Base-by-base conservation (phyloP, 1,140 invertebrate species). In the Ditylenchus dipsaci region DNA sequence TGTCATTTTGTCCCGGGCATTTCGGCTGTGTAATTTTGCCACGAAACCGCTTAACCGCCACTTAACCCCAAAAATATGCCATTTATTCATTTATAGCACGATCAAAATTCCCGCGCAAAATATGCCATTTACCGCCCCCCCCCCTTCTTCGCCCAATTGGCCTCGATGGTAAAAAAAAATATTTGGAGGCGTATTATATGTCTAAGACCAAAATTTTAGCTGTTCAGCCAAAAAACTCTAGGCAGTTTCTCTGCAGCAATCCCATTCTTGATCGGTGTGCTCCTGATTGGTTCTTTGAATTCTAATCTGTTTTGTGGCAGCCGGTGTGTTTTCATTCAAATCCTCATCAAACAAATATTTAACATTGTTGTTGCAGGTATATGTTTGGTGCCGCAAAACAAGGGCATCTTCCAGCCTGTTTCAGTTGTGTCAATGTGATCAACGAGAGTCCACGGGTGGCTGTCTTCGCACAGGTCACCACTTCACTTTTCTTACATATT, bases 361-460 rank as follows among this genome's bases (percentile, higher is more conserved):
- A 45, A 13, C n/a, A 45, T 13, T 13, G n/a, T 13, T 53, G 3
- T 53, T 53, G 3, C 23, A 53, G 49, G 23, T 82, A 82, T 63
- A 84, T 83, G 81, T 83, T 75, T 65, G 81, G 82, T 19, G 82
- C 81, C 5, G 81, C 81, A 17, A 75, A 73, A 67, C 77, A 83
- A 67, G 81, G 81, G 17, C 81, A 83, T 74, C 67, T 83, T 21
- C 81, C 81, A 1, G 71, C 81, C 1, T 83, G 79, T 43, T 83
- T 83, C 59, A 73, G 72, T 33, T 77, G 78, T 66, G 77, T 83
- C 13, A 83, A 83, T 69, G 21, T 60, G 5, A 65, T 77, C 65
- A 78, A 72, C 53, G 75, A 81, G 42, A 76, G 73, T 19, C 81
- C 81, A 11, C 64, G 79, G 65, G 79, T 77, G 0, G 81, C 79